Percentiles rank a stretch among this genome's conserved stretches.
These are phyloP conservation scores for Drosophila borborema DNA, from an alignment of 2,888 invertebrate genomes.

Conservation along the genomic window DNA sequence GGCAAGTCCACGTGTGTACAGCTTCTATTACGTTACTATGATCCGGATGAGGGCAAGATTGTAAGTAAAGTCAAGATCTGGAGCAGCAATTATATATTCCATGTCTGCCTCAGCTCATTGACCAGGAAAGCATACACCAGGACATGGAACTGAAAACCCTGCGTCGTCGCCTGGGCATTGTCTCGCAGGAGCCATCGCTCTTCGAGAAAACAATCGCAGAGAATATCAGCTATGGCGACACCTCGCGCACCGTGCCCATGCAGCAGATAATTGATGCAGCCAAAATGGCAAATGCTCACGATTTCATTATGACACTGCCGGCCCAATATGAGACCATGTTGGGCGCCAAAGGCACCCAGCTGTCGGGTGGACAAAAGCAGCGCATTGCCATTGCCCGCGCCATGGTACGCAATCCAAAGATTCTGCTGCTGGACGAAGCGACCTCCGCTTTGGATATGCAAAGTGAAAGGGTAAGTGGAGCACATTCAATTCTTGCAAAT, in stretches of 20 bases:
- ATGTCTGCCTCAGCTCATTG: conserved; percentile 78
- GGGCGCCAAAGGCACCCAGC: conserved; percentile 90
- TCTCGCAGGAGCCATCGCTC: conserved; percentile 95
- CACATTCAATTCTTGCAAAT: not conserved
- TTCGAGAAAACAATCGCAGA: conserved; percentile 95
- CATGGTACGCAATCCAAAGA: conserved; percentile 89
- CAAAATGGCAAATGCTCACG: conserved; percentile 94
- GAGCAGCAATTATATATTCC: accelerated
- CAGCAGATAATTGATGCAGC: conserved; percentile 92
- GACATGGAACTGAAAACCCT: conserved; percentile 87
- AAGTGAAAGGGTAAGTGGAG: conserved; percentile 88
- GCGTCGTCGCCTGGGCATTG: conserved; percentile 92
- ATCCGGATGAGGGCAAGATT: conserved; percentile 88
- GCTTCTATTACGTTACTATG: conserved; percentile 91
- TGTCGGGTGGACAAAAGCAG: conserved; percentile 94
- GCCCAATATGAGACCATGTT: conserved; percentile 90
- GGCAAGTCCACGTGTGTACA: conserved; percentile 94
- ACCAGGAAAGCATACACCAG: conserved; percentile 86
- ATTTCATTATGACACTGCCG: conserved; percentile 92
- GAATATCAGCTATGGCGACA: conserved; percentile 96
- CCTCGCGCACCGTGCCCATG: conserved; percentile 87
- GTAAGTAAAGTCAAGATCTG: conserved; percentile 82
- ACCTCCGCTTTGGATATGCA: conserved; percentile 92
- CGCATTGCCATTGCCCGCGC: conserved; percentile 93
- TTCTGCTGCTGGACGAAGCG: conserved; percentile 90